Evolutionary conservation across 2,113 vertebrate genomes (phyloP).

Genomic region (Dolichotis patagonum): DNA sequence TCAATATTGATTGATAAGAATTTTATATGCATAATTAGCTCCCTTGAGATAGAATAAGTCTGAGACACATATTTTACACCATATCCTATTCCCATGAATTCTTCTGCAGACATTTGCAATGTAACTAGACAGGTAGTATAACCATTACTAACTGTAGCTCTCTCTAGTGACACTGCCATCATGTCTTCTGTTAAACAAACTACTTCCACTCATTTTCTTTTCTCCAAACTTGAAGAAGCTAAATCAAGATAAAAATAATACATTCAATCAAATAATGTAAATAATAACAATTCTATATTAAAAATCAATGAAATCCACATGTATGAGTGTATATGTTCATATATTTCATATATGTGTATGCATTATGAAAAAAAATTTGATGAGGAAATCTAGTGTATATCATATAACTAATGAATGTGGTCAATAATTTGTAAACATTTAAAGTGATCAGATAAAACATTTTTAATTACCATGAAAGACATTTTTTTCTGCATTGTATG

Average conservation of each 20-base stretch:
- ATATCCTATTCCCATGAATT: background rate
- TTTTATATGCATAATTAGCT: background rate
- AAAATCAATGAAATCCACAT: background rate
- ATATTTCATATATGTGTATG: background rate
- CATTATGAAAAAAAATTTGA: background rate
- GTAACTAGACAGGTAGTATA: rapidly evolving
- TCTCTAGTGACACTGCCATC: background rate
- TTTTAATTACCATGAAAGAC: background rate
- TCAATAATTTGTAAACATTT: background rate
- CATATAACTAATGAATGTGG: background rate
- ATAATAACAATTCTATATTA: background rate
- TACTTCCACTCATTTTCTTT: background rate
- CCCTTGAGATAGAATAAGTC: background rate
- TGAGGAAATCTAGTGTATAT: background rate
- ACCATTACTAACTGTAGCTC: background rate
- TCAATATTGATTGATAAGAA: background rate
- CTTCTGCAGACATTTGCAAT: background rate
- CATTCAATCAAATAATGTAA: background rate
- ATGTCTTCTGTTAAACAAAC: background rate
- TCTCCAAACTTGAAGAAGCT: background rate
- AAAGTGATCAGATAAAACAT: background rate
- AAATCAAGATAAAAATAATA: background rate
- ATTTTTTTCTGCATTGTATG: background rate
- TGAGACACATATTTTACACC: background rate
- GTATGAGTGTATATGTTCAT: background rate